Percentiles rank a stretch among this genome's conserved stretches.
Evolutionary conservation across 1,140 invertebrate species (phyloP).

Genomic region (Camponotus pennsylvanicus): DNA sequence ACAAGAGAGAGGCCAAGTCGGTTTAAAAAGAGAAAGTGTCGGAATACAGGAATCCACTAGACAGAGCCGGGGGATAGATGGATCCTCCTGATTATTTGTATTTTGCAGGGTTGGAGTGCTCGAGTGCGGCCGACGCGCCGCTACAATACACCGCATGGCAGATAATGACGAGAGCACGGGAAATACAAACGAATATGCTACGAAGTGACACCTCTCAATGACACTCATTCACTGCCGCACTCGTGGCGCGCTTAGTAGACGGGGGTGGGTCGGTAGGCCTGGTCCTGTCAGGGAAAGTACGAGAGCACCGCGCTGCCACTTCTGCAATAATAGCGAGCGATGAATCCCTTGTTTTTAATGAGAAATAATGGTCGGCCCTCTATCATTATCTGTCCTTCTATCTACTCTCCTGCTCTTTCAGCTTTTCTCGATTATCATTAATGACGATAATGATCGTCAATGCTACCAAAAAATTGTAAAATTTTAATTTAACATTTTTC

Average conservation of each 20-base stretch:
- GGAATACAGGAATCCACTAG: constrained; percentile 45
- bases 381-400: constrained; percentile 64
- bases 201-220: constrained; percentile 87
- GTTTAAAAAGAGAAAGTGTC: constrained; percentile 45
- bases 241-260: constrained; percentile 67
- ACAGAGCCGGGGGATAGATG: constrained; percentile 46
- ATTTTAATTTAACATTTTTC: neutral
- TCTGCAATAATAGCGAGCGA: constrained; percentile 83
- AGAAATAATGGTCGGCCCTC: constrained; percentile 75
- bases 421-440: neutral
- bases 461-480: neutral
- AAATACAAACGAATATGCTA: constrained; percentile 86
- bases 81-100: constrained; percentile 83
- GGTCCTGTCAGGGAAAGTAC: constrained; percentile 59
- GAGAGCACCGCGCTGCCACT: constrained; percentile 76
- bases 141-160: constrained; percentile 79
- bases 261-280: constrained; percentile 73
- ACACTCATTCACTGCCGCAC: constrained; percentile 80
- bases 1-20: neutral
- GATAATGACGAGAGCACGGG: constrained; percentile 84
- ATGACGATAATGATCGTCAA: neutral
- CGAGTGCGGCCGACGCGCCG: constrained; percentile 81
- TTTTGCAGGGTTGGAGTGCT: constrained; percentile 81
- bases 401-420: neutral
- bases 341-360: constrained; percentile 85